Evolutionary conservation across 1,140 invertebrate species (phyloP), one percentile per base, ranked within the genome.

Genomic region (Drosophila albomicans): DNA sequence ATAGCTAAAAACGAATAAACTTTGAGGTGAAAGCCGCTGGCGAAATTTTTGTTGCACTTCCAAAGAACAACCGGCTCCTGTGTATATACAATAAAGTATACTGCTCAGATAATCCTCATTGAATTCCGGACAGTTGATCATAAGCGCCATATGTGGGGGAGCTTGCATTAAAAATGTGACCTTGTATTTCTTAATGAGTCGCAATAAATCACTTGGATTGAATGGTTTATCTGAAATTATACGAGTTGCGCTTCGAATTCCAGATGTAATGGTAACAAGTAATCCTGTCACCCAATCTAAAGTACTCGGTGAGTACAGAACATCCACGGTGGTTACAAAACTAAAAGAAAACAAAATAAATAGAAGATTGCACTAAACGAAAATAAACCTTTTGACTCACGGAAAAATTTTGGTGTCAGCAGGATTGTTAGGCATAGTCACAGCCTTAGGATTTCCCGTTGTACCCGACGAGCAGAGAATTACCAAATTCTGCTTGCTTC

Each of bases 381-480:
- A 7, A 7, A 32, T 1, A 32, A 10, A 3, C 0, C 11, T 10
- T 41, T 41, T 11, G 11, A 41, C 38, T 41, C 10, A 41, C n/a
- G 41, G 41, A 43, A 43, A 43, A 1, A 43, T 3, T 3, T n/a
- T 43, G 3, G 41, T 43, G 11, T 13, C 13, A 13, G 7, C 1
- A n/a, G 20, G 3, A 28, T 20, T 20, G 8, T 57, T 57, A 0
- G 54, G 54, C 10, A 57, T 1, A 3, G 54, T 57, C 4, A 57
- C 54, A 10, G 54, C 54, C 10, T 57, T 57, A 10, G 54, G 54
- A 11, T 8, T 57, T 13, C 54, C 54, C 15, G 54, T 57, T 1
- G 54, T 41, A 10, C 54, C 54, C 20, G 54, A 57, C 10, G 54
- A 20, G 54, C 54, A 57, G 32, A 57, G 32, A 20, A 57, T 41